These are phyloP conservation scores for Ispidina lecontei DNA, from an alignment of 2,797 vertebrate species.

Conservation along the genomic window DNA sequence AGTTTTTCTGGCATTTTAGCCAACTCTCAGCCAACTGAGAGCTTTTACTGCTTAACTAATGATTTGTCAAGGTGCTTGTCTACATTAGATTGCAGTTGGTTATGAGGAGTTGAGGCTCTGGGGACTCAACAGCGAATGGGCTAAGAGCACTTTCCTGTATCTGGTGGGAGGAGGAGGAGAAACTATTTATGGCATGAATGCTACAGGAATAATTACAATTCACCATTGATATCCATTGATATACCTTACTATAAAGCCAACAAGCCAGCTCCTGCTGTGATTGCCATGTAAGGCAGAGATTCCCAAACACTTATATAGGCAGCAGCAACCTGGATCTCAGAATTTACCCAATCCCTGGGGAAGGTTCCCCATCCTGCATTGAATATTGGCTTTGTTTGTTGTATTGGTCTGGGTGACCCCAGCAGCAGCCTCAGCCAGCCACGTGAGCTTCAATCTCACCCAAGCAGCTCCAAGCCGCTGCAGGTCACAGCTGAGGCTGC, in stretches of 20 bases:
- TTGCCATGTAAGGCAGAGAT: background rate
- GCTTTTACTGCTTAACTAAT: background rate
- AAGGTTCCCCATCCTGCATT: background rate
- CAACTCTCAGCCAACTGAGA: background rate
- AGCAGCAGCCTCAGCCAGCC: background rate
- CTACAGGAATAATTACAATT: background rate
- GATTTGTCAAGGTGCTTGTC: background rate
- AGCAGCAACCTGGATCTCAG: background rate
- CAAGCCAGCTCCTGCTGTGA: background rate
- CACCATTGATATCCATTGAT: background rate
- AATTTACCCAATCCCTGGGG: too few relatives aligned
- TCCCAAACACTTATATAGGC: background rate
- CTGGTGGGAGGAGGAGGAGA: background rate
- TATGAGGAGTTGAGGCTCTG: background rate
- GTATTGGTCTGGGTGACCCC: background rate
- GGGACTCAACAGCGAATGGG: background rate
- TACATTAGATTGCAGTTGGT: background rate
- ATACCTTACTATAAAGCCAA: background rate
- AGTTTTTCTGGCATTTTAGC: background rate
- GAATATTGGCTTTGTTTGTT: fast-evolving
- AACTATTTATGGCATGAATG: background rate
- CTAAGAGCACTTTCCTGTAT: background rate
- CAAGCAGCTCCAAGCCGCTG: background rate
- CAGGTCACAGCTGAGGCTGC: background rate
- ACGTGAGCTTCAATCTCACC: fast-evolving